Evolutionary conservation across 1,140 invertebrate genomes (phyloP).

Genomic region (Papilio xuthus): DNA sequence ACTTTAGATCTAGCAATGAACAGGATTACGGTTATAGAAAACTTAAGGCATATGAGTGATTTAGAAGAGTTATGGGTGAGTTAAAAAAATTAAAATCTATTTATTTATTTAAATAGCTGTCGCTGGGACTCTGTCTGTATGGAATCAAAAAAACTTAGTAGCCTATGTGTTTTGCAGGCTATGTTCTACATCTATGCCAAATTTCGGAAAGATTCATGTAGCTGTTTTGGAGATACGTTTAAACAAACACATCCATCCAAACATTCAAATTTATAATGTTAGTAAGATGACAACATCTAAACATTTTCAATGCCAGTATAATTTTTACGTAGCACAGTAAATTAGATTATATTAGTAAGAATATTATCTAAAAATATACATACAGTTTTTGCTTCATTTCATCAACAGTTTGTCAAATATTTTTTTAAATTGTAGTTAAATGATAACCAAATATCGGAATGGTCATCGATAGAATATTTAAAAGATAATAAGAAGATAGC

Average conservation of each 20-base stretch:
- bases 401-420: not conserved
- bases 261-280: too few species aligned
- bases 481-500: constrained; percentile 88
- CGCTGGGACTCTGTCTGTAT: too few species aligned
- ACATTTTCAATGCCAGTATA: too few species aligned
- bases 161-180: too few species aligned
- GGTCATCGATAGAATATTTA: constrained; percentile 92
- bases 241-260: too few species aligned
- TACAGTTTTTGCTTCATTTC: not conserved
- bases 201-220: too few species aligned
- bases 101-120: not conserved
- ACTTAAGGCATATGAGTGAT: constrained; percentile 87
- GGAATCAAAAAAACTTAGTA: too few species aligned
- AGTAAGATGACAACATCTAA: too few species aligned
- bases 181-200: too few species aligned
- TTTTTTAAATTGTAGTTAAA: constrained; percentile 88
- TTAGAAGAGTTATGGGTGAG: constrained; percentile 97
- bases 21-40: constrained; percentile 91
- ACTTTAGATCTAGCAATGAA: constrained; percentile 97
- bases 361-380: not conserved
- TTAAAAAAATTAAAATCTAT: constrained; percentile 39
- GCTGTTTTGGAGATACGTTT: too few species aligned
- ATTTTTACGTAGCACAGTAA: too few species aligned
- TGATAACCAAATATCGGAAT: constrained; percentile 94
- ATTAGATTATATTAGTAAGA: too few species aligned